These are phyloP conservation scores for Scotopteryx bipunctaria DNA, from an alignment of 2,888 invertebrate species.

Conservation along the genomic window DNA sequence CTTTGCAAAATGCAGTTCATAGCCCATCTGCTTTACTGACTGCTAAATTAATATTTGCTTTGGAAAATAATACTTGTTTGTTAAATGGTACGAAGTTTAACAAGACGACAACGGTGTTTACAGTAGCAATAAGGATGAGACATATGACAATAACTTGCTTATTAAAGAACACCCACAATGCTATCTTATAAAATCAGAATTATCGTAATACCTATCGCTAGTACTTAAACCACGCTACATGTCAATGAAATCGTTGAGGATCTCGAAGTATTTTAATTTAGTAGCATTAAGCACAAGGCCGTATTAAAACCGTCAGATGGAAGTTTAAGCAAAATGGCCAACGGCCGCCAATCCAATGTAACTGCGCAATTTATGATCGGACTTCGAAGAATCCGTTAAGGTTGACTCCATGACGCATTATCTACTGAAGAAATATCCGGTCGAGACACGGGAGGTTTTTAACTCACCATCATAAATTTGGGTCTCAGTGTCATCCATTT, in stretches of 20 bases:
- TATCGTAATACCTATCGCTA: not conserved
- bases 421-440: constrained; percentile 50
- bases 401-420: constrained; percentile 66
- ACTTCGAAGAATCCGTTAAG: constrained; percentile 69
- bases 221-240: constrained; percentile 16
- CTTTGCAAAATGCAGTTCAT: constrained; percentile 47
- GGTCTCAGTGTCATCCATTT: constrained; percentile 53
- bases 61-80: not conserved
- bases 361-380: constrained; percentile 69
- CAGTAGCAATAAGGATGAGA: no score
- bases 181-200: no score
- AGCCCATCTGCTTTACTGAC: constrained; percentile 27
- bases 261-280: constrained; percentile 43
- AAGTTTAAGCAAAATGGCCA: constrained; percentile 57
- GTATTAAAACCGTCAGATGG: constrained; percentile 54
- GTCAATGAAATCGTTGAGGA: constrained; percentile 37
- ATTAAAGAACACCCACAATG: no score
- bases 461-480: constrained; percentile 59
- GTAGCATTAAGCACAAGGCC: constrained; percentile 55
- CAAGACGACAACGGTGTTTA: not conserved
- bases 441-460: constrained; percentile 39
- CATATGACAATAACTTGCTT: no score
- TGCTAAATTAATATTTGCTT: constrained; percentile 5
- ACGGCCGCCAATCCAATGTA: constrained; percentile 52
- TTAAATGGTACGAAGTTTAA: not conserved